Base-by-base conservation (phyloP, 1,140 invertebrate genomes). In the Zaprionus kolodkinae region DNA sequence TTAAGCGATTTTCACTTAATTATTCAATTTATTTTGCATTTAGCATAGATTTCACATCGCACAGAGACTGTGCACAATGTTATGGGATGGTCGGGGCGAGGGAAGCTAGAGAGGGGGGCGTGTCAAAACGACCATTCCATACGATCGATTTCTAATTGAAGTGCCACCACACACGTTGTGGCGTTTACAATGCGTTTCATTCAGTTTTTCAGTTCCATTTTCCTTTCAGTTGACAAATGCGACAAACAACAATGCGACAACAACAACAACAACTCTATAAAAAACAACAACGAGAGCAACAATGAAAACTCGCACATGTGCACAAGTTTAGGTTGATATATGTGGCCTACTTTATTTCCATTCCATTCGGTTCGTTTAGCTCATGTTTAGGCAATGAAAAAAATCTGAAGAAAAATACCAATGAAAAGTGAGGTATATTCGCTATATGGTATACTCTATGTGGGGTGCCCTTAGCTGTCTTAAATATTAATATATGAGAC, bases 181-280 rank as follows among this genome's bases (percentile, higher is more conserved):
- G 59, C 35, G 38, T 21, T 70, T 83, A 67, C 80, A 83, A 68
- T 78, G 79, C 56, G 74, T 87, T 88, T 88, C 71, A 87, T 80
- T 88, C 80, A 87, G 25, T 88, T 88, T 88, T 87, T 88, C 73
- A 79, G 77, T 88, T 80, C 73, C 77, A 78, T 88, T 88, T 87
- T 88, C 73, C 82, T 80, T 88, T 80, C 77, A 79, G 81, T 89
- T 89, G 84, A 88, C 80, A 88, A 88, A 88, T 88, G 84, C 79
- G 79, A 71, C 82, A 78, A 65, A 55, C 33, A 62, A 60, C 25
- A 57, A 13, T 10, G 9, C 17, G 25, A 17, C 38, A 45, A 33
- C 45, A 52, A 21, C 45, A 52, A 21, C 45, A 63, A 45, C 10
- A 48, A 61, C 27, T 17, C 27, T 13, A 35, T n/a, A 30, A 65